These are phyloP conservation scores for Centropus bengalensis DNA, from an alignment of 2,113 vertebrate genomes.

Conservation along the genomic window DNA sequence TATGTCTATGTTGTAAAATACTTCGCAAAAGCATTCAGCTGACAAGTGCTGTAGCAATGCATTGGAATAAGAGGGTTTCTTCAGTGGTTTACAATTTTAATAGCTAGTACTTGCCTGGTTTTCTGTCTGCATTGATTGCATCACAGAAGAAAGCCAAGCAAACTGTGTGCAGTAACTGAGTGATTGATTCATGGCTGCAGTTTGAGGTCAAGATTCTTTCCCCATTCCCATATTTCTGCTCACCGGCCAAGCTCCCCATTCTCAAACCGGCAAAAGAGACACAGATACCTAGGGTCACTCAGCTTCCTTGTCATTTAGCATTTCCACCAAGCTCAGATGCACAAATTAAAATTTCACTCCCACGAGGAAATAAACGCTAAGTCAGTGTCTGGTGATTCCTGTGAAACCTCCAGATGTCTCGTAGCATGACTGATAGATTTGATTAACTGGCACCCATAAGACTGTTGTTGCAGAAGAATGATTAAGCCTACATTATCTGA, in stretches of 20 bases:
- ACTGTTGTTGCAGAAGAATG: constrained; percentile 53
- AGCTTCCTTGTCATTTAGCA: not conserved
- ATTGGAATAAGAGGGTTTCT: not conserved
- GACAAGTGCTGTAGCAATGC: not conserved
- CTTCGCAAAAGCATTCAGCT: not conserved
- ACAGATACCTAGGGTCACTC: not conserved
- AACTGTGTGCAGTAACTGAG: not conserved
- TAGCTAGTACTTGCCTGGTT: not conserved
- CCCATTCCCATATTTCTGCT: not conserved
- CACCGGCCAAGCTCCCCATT: not conserved
- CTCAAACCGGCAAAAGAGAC: not conserved
- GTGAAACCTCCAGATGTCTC: constrained; percentile 53
- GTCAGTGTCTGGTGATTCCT: constrained; percentile 33
- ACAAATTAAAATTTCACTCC: not conserved
- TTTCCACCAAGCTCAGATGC: constrained; percentile 6
- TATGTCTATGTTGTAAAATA: not conserved
- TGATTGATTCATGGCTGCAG: not conserved
- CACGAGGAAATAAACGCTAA: constrained; percentile 22
- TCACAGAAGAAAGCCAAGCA: not conserved
- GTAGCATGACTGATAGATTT: constrained; percentile 60
- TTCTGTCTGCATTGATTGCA: not conserved
- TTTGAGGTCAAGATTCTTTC: not conserved
- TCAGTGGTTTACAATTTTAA: constrained; percentile 31
- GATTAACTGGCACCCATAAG: constrained; percentile 70
- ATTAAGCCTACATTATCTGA: constrained; percentile 67